Evolutionary conservation across 2,797 vertebrate species (phyloP).

Genomic region (Psittacula derbiana): DNA sequence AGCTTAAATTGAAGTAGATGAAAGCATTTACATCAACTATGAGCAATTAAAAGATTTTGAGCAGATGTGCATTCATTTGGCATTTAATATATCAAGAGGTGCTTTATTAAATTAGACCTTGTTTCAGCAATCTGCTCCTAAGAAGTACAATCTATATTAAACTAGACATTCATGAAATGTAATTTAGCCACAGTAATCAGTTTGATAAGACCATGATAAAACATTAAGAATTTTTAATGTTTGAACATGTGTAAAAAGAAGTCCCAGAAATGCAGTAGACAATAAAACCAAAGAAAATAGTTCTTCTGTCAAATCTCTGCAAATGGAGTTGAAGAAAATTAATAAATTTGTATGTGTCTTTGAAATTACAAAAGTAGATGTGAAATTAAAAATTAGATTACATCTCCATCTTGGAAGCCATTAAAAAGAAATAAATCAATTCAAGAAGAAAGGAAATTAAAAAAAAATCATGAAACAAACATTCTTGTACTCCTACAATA

Average conservation of each 20-base stretch:
- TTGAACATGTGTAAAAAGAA: neutral
- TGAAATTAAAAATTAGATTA: neutral
- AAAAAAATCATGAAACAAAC: neutral
- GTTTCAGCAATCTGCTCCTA: neutral
- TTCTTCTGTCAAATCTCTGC: neutral
- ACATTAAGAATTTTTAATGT: neutral
- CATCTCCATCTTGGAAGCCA: neutral
- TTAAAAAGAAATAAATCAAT: neutral
- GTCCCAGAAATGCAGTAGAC: neutral
- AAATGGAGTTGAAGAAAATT: neutral
- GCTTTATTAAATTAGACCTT: neutral
- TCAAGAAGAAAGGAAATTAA: neutral
- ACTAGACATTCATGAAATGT: neutral
- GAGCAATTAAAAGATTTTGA: neutral
- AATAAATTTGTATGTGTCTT: neutral
- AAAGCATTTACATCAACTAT: neutral
- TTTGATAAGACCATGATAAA: neutral
- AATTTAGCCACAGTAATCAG: neutral
- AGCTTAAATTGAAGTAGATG: neutral
- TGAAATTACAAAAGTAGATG: neutral
- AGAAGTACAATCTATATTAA: neutral
- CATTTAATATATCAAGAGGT: neutral
- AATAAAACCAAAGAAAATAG: neutral
- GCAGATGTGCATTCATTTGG: neutral
- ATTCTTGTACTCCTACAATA: neutral